Evolutionary conservation across 2,888 invertebrate species (phyloP), one percentile per base, ranked within the genome.

Genomic region (Xestia c-nigrum): DNA sequence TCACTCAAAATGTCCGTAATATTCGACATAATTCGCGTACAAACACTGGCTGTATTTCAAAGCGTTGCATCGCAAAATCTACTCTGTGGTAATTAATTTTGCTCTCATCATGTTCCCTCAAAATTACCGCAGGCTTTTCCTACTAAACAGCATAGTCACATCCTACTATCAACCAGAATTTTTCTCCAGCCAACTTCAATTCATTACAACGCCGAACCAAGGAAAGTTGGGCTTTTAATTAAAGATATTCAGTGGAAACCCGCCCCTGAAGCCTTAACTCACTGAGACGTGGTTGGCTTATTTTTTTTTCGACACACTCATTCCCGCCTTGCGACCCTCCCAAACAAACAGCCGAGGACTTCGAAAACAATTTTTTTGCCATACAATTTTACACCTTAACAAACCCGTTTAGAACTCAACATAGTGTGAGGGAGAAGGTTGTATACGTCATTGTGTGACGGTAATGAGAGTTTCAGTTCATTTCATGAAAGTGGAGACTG

Each of bases 311-410:
- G 92, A 93, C 94, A 94, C 93, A 94, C 94, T 96, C 96, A 96
- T 96, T 96, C 96, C 96, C 96, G 96, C 96, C 96, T 96, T 95
- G 95, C 91, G 96, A 93, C 96, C 96, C 96, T 96, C 96, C 96
- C 96, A 96, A 96, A 96, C 96, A 96, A 96, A 96, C 95, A 96
- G 92, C 92, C 89, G 91, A 94, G 94, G 92, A 95, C 94, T 95
- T 95, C 94, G 94, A 96, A 96, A 96, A 96, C 96, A 96, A 92
- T 89, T 92, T 93, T 84, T 12, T 40, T 55, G 31, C 5, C 38
- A 3, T 59, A 0, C 92, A 78, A 89, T 70, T 78, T 24, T 69
- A 61, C 76, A 24, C 63, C 66, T 75, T 76, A 91, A 73, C 0
- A 0, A 0, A 0, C 0, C 1, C 1, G 0, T 0, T 0, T 3